Evolutionary conservation across 2,888 invertebrate species (phyloP), one percentile per base, ranked within the genome.

Genomic region (Diaprepes abbreviatus): DNA sequence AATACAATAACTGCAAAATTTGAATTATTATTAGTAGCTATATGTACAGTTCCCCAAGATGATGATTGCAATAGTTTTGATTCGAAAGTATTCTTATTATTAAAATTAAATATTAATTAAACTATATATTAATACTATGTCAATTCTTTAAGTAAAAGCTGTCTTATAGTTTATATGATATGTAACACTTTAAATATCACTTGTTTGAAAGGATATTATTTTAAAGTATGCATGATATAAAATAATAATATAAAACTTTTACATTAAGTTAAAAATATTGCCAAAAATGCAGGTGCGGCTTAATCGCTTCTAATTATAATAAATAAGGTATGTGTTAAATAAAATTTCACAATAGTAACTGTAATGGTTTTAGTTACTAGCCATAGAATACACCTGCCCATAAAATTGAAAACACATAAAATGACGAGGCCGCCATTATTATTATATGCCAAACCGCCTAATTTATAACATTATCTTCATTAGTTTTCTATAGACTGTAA

Each of bases 241-340:
- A n/a, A 6, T 54, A 35, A 24, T 24, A n/a, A 52, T 31, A 52
- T 52, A 36, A 17, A 54, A 35, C 48, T 50, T 50, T 28, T 50
- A 31, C 16, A 16, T 28, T 50, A 28, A 24, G 14, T 21, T 14
- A 16, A 50, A 54, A 28, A 38, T 43, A 31, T 62, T 45, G 67
- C 54, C 67, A 62, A 68, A 67, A 68, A 62, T 62, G 57, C 62
- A 68, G 68, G 68, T 62, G 68, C 60, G 68, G 50, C 68, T 19
- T 62, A 68, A 68, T 68, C 57, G 57, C 33, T 55, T 48, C 62
- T 48, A 68, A 68, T 68, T 68, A 68, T 62, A 68, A 68, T 66
- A 66, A 66, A 54, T 60, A 66, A 60, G 60, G 36, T 36, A 59
- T 62, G 62, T 62, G 45, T 33, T 36, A 67, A 45, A 36, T 31